Evolutionary conservation across 2,113 vertebrate genomes (phyloP).

Genomic region (Pyxicephalus adspersus): DNA sequence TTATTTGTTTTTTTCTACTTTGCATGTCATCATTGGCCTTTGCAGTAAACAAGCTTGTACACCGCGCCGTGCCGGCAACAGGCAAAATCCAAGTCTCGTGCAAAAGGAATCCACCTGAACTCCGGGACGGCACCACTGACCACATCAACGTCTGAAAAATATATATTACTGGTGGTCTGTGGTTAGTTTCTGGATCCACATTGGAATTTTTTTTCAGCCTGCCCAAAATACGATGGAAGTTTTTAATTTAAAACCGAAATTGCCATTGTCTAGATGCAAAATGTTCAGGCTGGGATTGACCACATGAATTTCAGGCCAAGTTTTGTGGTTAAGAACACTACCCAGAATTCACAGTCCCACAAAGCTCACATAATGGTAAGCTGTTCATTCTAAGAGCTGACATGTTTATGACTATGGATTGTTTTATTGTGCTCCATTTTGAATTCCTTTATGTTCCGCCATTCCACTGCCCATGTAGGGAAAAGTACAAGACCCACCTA

Average conservation of each 20-base stretch:
- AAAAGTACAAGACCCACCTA: too few species aligned
- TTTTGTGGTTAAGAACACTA: not conserved
- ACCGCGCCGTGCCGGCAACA: not conserved
- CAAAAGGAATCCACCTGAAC: not conserved
- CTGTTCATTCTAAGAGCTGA: slow-evolving; percentile 9
- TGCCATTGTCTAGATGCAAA: not conserved
- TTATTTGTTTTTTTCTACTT: too few species aligned
- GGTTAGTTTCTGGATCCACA: not conserved
- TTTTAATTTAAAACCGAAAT: slow-evolving; percentile 8
- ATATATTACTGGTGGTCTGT: slow-evolving; percentile 29
- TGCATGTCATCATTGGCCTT: too few species aligned
- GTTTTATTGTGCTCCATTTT: too few species aligned
- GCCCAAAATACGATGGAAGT: slow-evolving; percentile 31
- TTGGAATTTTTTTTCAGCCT: not conserved
- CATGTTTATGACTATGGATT: not conserved
- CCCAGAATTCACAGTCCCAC: not conserved
- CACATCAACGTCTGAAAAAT: slow-evolving; percentile 1
- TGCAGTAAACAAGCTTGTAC: too few species aligned
- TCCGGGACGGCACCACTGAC: not conserved
- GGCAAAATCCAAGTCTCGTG: not conserved
- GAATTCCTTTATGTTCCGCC: too few species aligned
- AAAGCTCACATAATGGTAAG: slow-evolving; percentile 4
- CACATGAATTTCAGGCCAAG: not conserved
- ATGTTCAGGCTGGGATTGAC: not conserved
- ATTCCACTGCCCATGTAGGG: too few species aligned